Base-by-base conservation (phyloP, 2,888 invertebrate species). In the Thereva nobilitata region DNA sequence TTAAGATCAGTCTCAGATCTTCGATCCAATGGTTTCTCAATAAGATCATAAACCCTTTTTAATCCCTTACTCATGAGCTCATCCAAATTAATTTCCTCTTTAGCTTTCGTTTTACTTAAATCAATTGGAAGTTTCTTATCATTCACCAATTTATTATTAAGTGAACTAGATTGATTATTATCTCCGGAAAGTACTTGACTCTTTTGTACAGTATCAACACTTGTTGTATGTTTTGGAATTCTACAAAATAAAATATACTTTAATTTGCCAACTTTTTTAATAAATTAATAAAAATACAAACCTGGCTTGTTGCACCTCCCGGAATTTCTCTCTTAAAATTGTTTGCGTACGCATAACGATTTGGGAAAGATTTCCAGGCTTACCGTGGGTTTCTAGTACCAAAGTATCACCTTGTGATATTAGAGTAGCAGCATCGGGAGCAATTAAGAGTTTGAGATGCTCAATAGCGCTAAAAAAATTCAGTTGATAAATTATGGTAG, bases 381-480 rank as follows among this genome's bases (percentile, higher is more conserved):
- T 80, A 42, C 81, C 81, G 77, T 90, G 90, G n/a, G 85, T 86
- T 47, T 84, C 85, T 77, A 90, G 85, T 37, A 91, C 88, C 50
- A 92, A 82, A 67, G 88, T 87, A 79, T 92, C 91, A 0, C 92
- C 91, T 75, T 87, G 87, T 12, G 91, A 90, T 71, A 92, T 91
- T 41, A 91, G 82, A 67, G 87, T 86, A 5, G 91, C 91, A 68
- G 90, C 90, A 77, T 89, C 90, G 2, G 90, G 89, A 8, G 91
- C 90, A 70, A 90, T 80, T 1, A 76, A 68, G 67, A 81, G 73
- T 56, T 79, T 77, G 7, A 81, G 71, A 69, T 81, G 78, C 69
- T 81, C 81, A 65, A 77, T 72, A 10, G 72, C 74, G 56, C 81
- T 81, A 45, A 49, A 54, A 47, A 52, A 10, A 50, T 37, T n/a